Base-by-base conservation (phyloP, 2,888 invertebrate species). In the Cordilura impudica region DNA sequence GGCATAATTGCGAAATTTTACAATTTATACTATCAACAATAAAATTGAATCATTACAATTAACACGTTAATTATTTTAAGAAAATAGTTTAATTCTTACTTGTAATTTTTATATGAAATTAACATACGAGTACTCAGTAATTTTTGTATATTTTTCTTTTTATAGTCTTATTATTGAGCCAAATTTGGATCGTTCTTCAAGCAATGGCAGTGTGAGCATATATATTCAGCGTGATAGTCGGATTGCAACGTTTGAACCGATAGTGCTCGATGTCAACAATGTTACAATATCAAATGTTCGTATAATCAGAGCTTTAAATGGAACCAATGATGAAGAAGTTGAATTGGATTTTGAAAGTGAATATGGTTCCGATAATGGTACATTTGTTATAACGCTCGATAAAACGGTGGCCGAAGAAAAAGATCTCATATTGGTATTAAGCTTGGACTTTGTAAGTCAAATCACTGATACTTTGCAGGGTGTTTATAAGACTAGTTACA, bases 391-490 rank as follows among this genome's bases (percentile, higher is more conserved):
- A 14, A 85, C 83, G 4, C 72, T 90, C 23, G 78, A 81, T 21
- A 86, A 85, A 73, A 60, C 82, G 2, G 49, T 87, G 29, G 84
- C 81, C 0, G 69, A 53, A 2, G 85, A 85, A 35, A 58, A 81
- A 23, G 73, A 84, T 21, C 69, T 88, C 21, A 83, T 81, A n/a
- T 91, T 93, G 82, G 84, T 90, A 8, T 82, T 93, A 8, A 87
- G 90, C 66, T 87, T 93, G 78, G 90, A 90, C 60, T 93, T 91
- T 85, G 85, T 86, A 2, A 92, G 93, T 31, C 87, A 90, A 76
- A 86, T 94, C 26, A 91, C 91, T 23, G 91, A 91, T 73, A 91
- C 91, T 1, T 86, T 93, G 54, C 91, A 91, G 83, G 92, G 92
- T 26, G 90, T 91, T 81, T 92, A 92, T 86, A 89, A 90, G 82